phyloP scores from a whole-genome alignment of 2,797 vertebrate genomes.

The Malacoraja senta region DNA sequence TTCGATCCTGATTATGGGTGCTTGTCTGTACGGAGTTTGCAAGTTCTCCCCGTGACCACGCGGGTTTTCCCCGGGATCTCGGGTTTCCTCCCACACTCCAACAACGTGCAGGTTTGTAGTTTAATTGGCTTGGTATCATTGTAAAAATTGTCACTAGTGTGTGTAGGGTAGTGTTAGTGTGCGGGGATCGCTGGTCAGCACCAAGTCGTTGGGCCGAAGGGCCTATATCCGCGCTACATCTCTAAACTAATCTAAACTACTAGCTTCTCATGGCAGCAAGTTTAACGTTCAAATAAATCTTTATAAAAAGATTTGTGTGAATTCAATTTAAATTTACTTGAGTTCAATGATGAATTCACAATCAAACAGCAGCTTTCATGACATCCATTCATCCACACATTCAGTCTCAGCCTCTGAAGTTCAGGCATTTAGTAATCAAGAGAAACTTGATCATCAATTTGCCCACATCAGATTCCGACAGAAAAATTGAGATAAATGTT shows the following conservation, averaged over 20 bases:
- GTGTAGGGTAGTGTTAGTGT: too few relatives aligned
- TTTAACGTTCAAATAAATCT: background rate
- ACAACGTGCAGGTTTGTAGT: too few relatives aligned
- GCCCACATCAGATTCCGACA: background rate
- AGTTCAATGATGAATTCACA: background rate
- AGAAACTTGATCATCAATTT: background rate
- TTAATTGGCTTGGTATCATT: too few relatives aligned
- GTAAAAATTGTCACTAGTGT: too few relatives aligned
- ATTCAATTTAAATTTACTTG: background rate
- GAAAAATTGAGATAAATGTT: background rate
- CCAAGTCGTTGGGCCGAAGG: too few relatives aligned
- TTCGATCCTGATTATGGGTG: too few relatives aligned
- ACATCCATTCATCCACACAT: background rate
- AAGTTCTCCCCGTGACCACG: too few relatives aligned
- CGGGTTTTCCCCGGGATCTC: too few relatives aligned
- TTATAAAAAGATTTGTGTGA: background rate
- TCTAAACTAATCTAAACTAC: background rate
- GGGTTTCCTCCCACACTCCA: too few relatives aligned
- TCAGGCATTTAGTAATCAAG: background rate
- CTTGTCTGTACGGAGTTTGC: too few relatives aligned
- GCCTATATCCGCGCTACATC: too few relatives aligned
- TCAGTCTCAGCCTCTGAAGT: background rate
- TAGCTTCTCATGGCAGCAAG: background rate
- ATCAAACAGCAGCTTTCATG: background rate
- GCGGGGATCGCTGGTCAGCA: too few relatives aligned